phyloP scores from a whole-genome alignment of 2,113 vertebrate species.

The Pollimyrus isidori region DNA sequence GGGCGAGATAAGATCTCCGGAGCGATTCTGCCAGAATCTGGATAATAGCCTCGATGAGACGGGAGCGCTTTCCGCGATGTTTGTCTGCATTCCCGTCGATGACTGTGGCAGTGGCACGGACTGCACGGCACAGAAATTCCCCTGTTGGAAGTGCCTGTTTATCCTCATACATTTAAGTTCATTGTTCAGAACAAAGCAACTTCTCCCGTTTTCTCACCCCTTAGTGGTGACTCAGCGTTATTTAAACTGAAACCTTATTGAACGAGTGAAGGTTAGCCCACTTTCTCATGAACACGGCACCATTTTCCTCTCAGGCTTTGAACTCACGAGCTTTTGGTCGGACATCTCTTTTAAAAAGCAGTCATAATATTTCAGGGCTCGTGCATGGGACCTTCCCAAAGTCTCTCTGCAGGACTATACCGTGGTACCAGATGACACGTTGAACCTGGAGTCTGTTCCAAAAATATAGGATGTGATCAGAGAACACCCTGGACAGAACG shows the following conservation, averaged over 20 bases:
- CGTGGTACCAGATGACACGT: not conserved
- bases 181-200: not conserved
- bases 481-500: not conserved
- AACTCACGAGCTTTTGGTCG: not conserved
- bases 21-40: not conserved
- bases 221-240: not conserved
- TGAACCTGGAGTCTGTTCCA: not conserved
- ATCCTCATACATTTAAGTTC: not conserved
- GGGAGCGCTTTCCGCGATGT: not conserved
- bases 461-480: not conserved
- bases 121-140: not conserved
- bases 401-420: not conserved
- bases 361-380: not conserved
- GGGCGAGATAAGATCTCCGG: not conserved
- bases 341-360: not conserved
- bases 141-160: not conserved
- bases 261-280: not conserved
- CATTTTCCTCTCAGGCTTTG: not conserved
- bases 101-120: not conserved
- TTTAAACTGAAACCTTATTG: not conserved
- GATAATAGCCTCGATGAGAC: not conserved
- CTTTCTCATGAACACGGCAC: not conserved
- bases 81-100: not conserved
- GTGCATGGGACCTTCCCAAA: not conserved
- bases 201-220: not conserved